Conservation (phyloP, 2,888 invertebrate genomes). For the Habroteleia sp. region DNA sequence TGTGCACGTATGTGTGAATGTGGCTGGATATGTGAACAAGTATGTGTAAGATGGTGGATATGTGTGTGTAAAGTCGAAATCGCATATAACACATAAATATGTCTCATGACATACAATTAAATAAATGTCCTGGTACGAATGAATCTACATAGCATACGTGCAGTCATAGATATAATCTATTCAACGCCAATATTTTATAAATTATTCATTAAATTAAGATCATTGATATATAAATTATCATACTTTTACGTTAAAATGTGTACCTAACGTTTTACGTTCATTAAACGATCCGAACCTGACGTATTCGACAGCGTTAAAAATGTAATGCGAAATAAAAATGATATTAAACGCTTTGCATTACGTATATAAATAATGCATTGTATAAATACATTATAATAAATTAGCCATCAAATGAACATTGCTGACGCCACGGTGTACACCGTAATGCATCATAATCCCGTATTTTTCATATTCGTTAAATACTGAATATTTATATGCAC, state of each 20-base stretch:
- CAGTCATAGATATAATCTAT: conserved; percentile 24
- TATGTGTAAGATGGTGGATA: no score
- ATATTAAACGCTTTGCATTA: conserved; percentile 27
- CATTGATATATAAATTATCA: conserved; percentile 50
- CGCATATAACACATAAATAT: conserved; percentile 48
- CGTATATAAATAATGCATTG: conserved; percentile 29
- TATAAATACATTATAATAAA: conserved; percentile 26
- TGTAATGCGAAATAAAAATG: conserved; percentile 19
- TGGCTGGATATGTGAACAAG: no score
- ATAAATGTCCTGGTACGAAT: conserved; percentile 33
- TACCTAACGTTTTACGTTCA: conserved; percentile 12
- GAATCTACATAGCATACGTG: conserved; percentile 9
- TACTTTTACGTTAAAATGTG: conserved; percentile 10
- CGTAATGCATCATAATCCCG: conserved; percentile 34
- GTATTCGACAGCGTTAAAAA: neutral
- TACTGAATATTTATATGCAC: conserved; percentile 36
- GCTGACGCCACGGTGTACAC: neutral
- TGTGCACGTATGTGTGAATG: no score
- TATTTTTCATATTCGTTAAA: conserved; percentile 16
- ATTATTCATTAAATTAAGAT: conserved; percentile 53
- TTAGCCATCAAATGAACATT: conserved; percentile 21
- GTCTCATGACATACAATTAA: conserved; percentile 42
- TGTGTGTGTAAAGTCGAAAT: conserved; percentile 31
- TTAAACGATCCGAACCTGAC: conserved; percentile 9
- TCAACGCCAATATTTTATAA: conserved; percentile 35